Conservation (phyloP, 2,888 invertebrate species). For the Limenitis camilla region DNA sequence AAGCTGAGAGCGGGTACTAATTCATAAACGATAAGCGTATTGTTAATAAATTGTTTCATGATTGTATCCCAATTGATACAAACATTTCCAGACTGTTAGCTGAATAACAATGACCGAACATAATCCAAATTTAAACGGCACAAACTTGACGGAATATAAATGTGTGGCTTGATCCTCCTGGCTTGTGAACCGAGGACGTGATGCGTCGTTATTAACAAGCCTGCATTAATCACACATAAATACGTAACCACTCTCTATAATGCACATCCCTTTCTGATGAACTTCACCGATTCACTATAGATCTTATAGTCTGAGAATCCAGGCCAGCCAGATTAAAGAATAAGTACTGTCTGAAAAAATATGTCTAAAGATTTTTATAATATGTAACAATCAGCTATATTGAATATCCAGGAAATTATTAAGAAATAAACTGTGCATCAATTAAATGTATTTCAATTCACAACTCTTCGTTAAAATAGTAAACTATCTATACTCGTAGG, state of each 20-base stretch:
- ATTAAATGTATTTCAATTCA: too few relatives aligned
- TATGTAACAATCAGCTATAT: too few relatives aligned
- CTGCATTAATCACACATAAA: constrained; percentile 69
- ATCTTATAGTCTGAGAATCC: too few relatives aligned
- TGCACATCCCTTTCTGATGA: constrained; percentile 24
- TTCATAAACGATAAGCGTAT: constrained; percentile 27
- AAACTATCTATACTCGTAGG: too few relatives aligned
- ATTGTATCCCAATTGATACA: constrained; percentile 62
- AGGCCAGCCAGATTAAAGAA: too few relatives aligned
- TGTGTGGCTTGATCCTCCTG: constrained; percentile 52
- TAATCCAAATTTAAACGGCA: constrained; percentile 73
- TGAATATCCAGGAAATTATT: too few relatives aligned
- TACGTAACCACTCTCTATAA: constrained; percentile 36
- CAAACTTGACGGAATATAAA: constrained; percentile 65
- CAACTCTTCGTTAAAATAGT: too few relatives aligned
- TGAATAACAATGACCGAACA: constrained; percentile 68
- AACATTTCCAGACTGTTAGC: constrained; percentile 48
- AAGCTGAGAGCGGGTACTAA: constrained; percentile 1
- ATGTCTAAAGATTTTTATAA: too few relatives aligned
- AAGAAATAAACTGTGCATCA: too few relatives aligned
- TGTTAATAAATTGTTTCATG: constrained; percentile 48
- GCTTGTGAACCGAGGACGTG: constrained; percentile 73
- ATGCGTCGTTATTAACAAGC: constrained; percentile 65
- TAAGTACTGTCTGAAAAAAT: too few relatives aligned
- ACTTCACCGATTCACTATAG: too few relatives aligned